These are phyloP conservation scores for Lordiphosa stackelbergi DNA, from an alignment of 1,140 invertebrate species.

Conservation along the genomic window DNA sequence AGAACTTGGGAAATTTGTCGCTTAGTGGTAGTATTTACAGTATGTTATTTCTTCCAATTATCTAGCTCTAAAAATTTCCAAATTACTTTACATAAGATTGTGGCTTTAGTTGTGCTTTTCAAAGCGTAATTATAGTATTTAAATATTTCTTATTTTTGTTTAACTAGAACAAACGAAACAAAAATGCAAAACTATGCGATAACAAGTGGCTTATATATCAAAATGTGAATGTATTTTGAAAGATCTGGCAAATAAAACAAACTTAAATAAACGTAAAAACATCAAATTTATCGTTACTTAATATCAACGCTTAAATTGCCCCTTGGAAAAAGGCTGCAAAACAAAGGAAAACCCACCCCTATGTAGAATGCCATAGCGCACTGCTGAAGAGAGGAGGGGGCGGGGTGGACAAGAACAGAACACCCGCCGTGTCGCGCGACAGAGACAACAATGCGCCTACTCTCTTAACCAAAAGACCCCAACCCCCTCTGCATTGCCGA, in stretches of 20 bases:
- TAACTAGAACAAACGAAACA: slow-evolving; percentile 20
- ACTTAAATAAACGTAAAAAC: slow-evolving; percentile 29
- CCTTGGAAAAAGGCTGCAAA: neutral
- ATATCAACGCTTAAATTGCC: neutral
- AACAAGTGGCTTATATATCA: slow-evolving; percentile 36
- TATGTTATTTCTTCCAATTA: no score
- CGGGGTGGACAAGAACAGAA: slow-evolving; percentile 7
- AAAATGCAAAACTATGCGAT: slow-evolving; percentile 29
- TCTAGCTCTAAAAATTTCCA: no score
- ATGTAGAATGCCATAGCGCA: slow-evolving; percentile 21
- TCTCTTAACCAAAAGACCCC: slow-evolving; percentile 5
- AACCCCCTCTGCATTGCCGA: neutral
- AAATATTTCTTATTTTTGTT: slow-evolving; percentile 43
- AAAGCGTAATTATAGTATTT: slow-evolving; percentile 26
- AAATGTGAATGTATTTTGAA: slow-evolving; percentile 8
- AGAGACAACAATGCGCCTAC: slow-evolving; percentile 37
- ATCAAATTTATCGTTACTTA: slow-evolving; percentile 1
- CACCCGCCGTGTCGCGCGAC: slow-evolving; percentile 19
- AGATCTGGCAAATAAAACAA: slow-evolving; percentile 5
- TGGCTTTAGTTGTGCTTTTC: slow-evolving; percentile 41
- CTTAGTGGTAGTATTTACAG: no score
- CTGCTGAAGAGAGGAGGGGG: slow-evolving; percentile 7
- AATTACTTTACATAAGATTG: slow-evolving; percentile 22
- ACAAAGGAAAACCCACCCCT: slow-evolving; percentile 34
- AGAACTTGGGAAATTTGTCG: no score